Percentiles rank a stretch among this genome's conserved stretches.
These are phyloP conservation scores for Leptinotarsa haldemani DNA, from an alignment of 2,888 invertebrate species.

Conservation along the genomic window DNA sequence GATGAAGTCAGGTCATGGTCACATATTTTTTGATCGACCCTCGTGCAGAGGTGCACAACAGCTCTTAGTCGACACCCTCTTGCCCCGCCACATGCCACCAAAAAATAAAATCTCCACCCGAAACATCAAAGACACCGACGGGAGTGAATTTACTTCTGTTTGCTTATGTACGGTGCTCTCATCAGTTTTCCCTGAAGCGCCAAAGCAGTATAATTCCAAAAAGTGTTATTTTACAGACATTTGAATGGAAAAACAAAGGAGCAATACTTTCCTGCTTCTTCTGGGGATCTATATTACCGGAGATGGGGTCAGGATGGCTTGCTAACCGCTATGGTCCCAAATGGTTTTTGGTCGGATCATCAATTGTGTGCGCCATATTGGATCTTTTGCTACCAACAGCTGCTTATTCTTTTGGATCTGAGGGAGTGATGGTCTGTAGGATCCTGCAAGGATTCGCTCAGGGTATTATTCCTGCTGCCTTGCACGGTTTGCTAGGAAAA, in stretches of 20 bases:
- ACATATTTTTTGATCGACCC: too few species aligned
- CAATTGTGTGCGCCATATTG: slow-evolving; percentile 72
- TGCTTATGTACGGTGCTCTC: too few species aligned
- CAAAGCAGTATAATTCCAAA: too few species aligned
- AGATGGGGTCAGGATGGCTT: slow-evolving; percentile 78
- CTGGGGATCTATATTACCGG: slow-evolving; percentile 82
- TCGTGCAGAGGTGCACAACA: too few species aligned
- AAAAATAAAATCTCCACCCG: too few species aligned
- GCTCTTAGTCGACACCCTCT: too few species aligned
- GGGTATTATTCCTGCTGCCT: slow-evolving; percentile 78
- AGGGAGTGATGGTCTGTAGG: slow-evolving; percentile 74
- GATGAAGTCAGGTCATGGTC: too few species aligned
- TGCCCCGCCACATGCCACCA: too few species aligned
- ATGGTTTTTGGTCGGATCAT: slow-evolving; percentile 71
- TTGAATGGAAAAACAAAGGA: slow-evolving; percentile 69
- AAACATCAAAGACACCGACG: too few species aligned
- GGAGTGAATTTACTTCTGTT: too few species aligned
- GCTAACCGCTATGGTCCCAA: slow-evolving; percentile 82
- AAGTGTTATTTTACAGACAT: slow-evolving; percentile 45
- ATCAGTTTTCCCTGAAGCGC: too few species aligned
- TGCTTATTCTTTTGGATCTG: slow-evolving; percentile 74
- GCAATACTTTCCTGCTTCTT: slow-evolving; percentile 80
- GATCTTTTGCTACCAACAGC: slow-evolving; percentile 77
- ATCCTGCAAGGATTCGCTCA: slow-evolving; percentile 81
- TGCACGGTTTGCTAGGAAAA: slow-evolving; percentile 80